A percentile compares a stretch with the other conserved stretches of the same genome.
Evolutionary conservation across 2,113 vertebrate genomes (phyloP).

Genomic region (Hemicordylus capensis): DNA sequence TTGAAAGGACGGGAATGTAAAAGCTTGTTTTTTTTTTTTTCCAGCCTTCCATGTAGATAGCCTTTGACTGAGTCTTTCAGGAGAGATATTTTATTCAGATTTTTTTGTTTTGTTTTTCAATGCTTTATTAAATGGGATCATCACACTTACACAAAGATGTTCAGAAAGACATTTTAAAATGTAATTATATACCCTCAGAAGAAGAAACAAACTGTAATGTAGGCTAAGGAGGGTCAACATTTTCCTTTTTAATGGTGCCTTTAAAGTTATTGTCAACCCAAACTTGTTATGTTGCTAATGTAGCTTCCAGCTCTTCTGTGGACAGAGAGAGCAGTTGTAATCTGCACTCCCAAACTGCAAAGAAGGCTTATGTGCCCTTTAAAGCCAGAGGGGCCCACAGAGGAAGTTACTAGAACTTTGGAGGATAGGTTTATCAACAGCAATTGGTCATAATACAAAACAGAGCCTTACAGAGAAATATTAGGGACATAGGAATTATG

Average conservation of each 20-base stretch:
- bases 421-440: neutral
- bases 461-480: too few relatives aligned
- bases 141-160: conserved; percentile 61
- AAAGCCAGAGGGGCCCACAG: neutral
- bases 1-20: conserved; percentile 84
- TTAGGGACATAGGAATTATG: too few relatives aligned
- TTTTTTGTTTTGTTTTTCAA: conserved; percentile 71
- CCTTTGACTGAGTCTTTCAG: conserved; percentile 76
- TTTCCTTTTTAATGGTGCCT: conserved; percentile 19
- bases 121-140: conserved; percentile 71
- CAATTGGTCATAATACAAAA: neutral
- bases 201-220: conserved; percentile 50
- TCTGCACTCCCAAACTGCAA: neutral
- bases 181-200: conserved; percentile 60
- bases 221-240: conserved; percentile 55
- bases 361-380: neutral
- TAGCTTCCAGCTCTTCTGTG: conserved; percentile 7
- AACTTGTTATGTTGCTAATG: neutral
- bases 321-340: neutral
- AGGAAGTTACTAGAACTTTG: neutral
- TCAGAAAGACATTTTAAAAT: conserved; percentile 65
- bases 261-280: conserved; percentile 24
- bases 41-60: conserved; percentile 72
- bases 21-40: conserved; percentile 73
- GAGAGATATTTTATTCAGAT: conserved; percentile 69